phyloP scores from a whole-genome alignment of 2,888 invertebrate genomes.

The Scaptomyza caliginosa region DNA sequence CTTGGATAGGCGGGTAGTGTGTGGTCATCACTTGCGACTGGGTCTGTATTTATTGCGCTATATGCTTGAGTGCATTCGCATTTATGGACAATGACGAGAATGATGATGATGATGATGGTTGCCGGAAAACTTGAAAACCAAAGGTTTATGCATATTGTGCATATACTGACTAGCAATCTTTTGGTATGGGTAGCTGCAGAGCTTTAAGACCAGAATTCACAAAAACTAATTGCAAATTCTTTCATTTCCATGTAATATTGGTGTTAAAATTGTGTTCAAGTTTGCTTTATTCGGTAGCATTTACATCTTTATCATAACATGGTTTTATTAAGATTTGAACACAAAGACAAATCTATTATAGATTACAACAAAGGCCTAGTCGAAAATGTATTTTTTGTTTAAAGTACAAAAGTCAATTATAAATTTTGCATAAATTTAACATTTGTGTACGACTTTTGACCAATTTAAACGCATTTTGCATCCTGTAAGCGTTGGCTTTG shows the following conservation, averaged over 20 bases:
- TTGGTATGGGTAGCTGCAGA: slow-evolving; percentile 13
- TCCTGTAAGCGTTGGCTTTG: slow-evolving; percentile 21
- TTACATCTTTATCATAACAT: too few species aligned
- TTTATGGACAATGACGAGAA: slow-evolving; percentile 42
- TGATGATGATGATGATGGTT: slow-evolving; percentile 30
- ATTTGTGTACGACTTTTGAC: background rate
- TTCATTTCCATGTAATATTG: background rate
- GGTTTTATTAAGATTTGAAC: too few species aligned
- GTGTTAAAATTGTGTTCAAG: background rate
- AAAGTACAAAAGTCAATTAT: too few species aligned
- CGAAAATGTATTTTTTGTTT: too few species aligned
- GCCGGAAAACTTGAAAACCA: slow-evolving; percentile 47
- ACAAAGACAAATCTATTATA: too few species aligned
- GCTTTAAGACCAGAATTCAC: slow-evolving; percentile 20
- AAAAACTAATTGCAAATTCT: background rate
- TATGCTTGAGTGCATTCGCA: slow-evolving; percentile 72
- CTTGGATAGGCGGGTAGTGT: slow-evolving; percentile 40
- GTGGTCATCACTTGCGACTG: slow-evolving; percentile 64
- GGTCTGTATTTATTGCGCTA: slow-evolving; percentile 70
- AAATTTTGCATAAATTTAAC: slow-evolving; percentile 5
- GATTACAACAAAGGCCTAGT: too few species aligned
- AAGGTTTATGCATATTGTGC: slow-evolving; percentile 21
- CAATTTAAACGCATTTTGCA: slow-evolving; percentile 41
- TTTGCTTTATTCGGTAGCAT: too few species aligned
- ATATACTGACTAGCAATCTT: slow-evolving; percentile 1